phyloP scores from a whole-genome alignment of 2,888 invertebrate genomes.

The Sminthurides aquaticus region DNA sequence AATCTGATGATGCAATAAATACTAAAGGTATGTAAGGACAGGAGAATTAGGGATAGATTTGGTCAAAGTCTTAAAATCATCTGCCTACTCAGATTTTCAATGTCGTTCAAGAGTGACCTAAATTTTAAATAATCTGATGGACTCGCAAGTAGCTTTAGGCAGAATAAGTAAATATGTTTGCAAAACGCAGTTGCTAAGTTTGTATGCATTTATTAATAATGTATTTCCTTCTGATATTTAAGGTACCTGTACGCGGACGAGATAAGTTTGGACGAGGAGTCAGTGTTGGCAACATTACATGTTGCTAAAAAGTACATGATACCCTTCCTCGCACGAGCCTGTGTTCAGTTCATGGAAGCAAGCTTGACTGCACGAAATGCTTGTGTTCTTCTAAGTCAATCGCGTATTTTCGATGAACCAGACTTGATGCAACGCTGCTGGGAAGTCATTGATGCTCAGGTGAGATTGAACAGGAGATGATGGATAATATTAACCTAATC shows the following conservation, averaged over 20 bases:
- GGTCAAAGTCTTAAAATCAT: no score
- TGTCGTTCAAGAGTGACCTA: no score
- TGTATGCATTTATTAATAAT: neutral
- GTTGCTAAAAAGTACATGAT: conserved; percentile 96
- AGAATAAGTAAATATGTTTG: no score
- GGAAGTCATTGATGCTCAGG: conserved; percentile 96
- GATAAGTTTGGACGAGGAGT: conserved; percentile 89
- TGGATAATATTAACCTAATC: neutral
- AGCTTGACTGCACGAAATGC: conserved; percentile 94
- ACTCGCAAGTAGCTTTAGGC: no score
- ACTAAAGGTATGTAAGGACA: no score
- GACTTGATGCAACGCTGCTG: conserved; percentile 94
- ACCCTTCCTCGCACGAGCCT: conserved; percentile 84
- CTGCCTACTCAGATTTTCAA: no score
- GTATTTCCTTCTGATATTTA: neutral
- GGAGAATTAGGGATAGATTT: no score
- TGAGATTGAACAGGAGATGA: no score
- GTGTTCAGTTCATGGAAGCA: conserved; percentile 90
- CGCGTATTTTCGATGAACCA: conserved; percentile 89
- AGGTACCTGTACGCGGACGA: conserved; percentile 97
- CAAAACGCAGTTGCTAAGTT: no score
- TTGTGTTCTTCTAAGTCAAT: conserved; percentile 88
- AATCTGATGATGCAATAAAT: no score
- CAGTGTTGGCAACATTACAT: conserved; percentile 85
- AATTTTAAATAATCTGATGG: no score